Evolutionary conservation across 2,797 vertebrate genomes (phyloP).

Genomic region (Halcyon chelicuti): DNA sequence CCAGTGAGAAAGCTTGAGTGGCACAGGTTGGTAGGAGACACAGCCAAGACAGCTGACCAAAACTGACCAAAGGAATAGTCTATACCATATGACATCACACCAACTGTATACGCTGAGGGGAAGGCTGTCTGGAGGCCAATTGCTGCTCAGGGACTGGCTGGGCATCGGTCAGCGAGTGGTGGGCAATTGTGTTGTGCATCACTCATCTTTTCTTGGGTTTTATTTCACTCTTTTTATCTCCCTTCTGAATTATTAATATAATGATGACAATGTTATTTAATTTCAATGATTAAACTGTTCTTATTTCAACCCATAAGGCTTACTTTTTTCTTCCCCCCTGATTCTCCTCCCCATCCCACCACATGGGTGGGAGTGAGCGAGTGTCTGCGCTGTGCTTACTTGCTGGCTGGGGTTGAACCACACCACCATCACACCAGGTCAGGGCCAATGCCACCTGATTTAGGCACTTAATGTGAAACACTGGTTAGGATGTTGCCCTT

Average conservation of each 20-base stretch:
- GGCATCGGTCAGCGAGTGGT: not conserved
- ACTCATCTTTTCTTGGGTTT: not conserved
- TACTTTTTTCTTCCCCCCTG: no score
- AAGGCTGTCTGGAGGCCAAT: not conserved
- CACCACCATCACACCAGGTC: not conserved
- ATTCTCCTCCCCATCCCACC: not conserved
- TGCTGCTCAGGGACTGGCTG: not conserved
- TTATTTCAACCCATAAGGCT: not conserved
- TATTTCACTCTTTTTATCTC: not conserved
- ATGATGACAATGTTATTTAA: not conserved
- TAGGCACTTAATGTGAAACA: rapidly evolving
- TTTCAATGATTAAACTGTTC: not conserved
- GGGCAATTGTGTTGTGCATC: not conserved
- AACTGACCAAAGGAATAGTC: not conserved
- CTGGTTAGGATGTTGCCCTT: not conserved
- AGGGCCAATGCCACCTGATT: not conserved
- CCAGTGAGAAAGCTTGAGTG: not conserved
- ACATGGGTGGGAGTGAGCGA: not conserved
- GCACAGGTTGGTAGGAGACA: not conserved
- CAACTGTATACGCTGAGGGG: not conserved
- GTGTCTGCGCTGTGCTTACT: not conserved
- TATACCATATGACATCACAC: not conserved
- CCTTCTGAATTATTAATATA: not conserved
- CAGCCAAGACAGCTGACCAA: not conserved
- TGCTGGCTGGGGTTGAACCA: not conserved